These are phyloP conservation scores for Melanchra persicariae DNA, from an alignment of 2,888 invertebrate genomes.

Conservation along the genomic window DNA sequence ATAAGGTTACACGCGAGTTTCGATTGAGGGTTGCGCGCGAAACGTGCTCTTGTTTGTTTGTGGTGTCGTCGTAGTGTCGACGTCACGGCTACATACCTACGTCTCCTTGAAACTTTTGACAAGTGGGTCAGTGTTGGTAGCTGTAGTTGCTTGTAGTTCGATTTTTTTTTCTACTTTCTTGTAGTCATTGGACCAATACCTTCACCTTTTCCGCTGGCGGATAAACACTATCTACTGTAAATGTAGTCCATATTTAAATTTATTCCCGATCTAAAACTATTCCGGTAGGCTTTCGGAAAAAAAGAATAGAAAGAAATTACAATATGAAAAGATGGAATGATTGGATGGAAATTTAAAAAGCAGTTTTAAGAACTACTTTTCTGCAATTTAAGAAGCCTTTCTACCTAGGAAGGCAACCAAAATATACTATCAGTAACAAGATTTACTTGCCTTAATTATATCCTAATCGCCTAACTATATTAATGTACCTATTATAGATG, in stretches of 20 bases:
- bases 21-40: slow-evolving; percentile 69
- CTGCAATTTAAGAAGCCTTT: not conserved
- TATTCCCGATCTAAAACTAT: not conserved
- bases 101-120: slow-evolving; percentile 67
- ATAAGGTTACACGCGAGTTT: slow-evolving; percentile 68
- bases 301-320: accelerated
- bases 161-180: slow-evolving; percentile 1
- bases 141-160: slow-evolving; percentile 41
- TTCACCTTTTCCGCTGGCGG: not conserved
- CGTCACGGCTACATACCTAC: slow-evolving; percentile 44
- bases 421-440: not conserved
- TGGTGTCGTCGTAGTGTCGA: slow-evolving; percentile 61
- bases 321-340: not conserved
- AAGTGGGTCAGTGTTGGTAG: slow-evolving; percentile 63
- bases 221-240: not conserved
- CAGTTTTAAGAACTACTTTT: not conserved
- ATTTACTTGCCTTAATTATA: not conserved
- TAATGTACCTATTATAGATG: too few species aligned
- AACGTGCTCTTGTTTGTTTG: slow-evolving; percentile 71
- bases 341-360: not conserved
- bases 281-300: not conserved
- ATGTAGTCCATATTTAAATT: too few species aligned
- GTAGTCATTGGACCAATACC: not conserved
- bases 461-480: too few species aligned
- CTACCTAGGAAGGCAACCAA: not conserved